Evolutionary conservation across 2,113 vertebrate genomes (phyloP).

Genomic region (Engraulis encrasicolus): DNA sequence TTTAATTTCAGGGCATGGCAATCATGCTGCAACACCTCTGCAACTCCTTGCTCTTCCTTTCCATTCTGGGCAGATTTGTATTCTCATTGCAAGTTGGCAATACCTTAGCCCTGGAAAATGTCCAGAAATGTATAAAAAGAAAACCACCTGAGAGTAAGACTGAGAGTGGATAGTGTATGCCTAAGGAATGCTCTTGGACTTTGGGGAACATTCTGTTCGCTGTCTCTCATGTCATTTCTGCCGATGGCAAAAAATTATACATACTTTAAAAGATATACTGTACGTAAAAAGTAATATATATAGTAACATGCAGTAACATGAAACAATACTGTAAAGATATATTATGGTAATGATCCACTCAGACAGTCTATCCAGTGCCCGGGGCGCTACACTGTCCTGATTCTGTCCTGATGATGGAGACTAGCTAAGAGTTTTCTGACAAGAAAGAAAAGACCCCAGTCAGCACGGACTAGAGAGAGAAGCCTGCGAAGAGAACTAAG

Average conservation of each 20-base stretch:
- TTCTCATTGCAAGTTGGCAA: neutral
- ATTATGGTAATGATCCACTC: too few relatives aligned
- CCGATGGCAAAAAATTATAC: too few relatives aligned
- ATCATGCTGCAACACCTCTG: neutral
- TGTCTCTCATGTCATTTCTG: neutral
- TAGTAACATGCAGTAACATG: too few relatives aligned
- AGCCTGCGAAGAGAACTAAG: neutral
- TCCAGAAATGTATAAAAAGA: slow-evolving; percentile 3
- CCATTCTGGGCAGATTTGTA: neutral
- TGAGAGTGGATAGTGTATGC: neutral
- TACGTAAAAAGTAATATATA: too few relatives aligned
- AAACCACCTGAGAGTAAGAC: neutral
- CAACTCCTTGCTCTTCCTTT: neutral
- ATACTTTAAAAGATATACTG: too few relatives aligned
- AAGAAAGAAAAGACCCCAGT: neutral
- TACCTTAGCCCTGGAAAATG: neutral
- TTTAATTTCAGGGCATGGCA: neutral
- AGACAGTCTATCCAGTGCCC: too few relatives aligned
- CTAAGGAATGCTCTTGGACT: neutral
- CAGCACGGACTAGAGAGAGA: neutral
- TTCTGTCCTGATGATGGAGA: neutral
- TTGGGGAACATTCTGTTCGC: neutral
- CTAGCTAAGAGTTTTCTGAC: neutral
- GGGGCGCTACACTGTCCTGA: too few relatives aligned
- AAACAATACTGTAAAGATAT: too few relatives aligned